Percentiles rank a stretch among this genome's conserved stretches.
phyloP scores from a whole-genome alignment of 2,113 vertebrate genomes.

The Piliocolobus tephrosceles region DNA sequence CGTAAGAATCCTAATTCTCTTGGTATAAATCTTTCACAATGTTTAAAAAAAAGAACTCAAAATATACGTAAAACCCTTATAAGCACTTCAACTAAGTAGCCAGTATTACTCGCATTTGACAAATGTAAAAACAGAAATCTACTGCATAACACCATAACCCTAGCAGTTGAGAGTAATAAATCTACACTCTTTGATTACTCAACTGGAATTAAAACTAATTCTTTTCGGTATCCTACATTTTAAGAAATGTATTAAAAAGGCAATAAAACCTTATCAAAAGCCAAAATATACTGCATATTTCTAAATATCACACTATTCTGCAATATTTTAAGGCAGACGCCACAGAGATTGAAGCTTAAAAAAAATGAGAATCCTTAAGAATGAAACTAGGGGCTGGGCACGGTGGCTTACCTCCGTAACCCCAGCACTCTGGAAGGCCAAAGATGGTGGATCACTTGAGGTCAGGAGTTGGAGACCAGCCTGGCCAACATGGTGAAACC shows the following conservation, averaged over 20 bases:
- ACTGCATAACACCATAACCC: too few species aligned
- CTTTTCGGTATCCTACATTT: not conserved
- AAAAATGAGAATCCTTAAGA: not conserved
- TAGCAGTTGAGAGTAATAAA: not conserved
- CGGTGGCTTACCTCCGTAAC: too few species aligned
- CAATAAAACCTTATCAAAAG: not conserved
- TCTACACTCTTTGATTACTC: not conserved
- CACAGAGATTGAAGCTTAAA: not conserved
- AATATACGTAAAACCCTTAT: not conserved
- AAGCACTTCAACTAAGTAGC: not conserved
- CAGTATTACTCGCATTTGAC: fast-evolving
- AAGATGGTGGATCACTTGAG: not conserved
- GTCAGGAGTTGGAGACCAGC: not conserved
- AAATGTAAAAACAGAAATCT: not conserved
- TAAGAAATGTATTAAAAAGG: not conserved
- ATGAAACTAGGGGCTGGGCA: not conserved
- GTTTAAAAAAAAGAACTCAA: not conserved
- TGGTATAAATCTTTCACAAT: not conserved
- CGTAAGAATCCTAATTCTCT: not conserved
- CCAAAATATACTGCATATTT: not conserved
- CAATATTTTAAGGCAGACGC: not conserved
- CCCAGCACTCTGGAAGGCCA: not conserved
- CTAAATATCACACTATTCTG: conserved; percentile 24
- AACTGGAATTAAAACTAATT: not conserved
- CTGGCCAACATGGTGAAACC: not conserved